These are phyloP conservation scores for Dysdera silvatica DNA, from an alignment of 1,140 invertebrate genomes.

Conservation along the genomic window DNA sequence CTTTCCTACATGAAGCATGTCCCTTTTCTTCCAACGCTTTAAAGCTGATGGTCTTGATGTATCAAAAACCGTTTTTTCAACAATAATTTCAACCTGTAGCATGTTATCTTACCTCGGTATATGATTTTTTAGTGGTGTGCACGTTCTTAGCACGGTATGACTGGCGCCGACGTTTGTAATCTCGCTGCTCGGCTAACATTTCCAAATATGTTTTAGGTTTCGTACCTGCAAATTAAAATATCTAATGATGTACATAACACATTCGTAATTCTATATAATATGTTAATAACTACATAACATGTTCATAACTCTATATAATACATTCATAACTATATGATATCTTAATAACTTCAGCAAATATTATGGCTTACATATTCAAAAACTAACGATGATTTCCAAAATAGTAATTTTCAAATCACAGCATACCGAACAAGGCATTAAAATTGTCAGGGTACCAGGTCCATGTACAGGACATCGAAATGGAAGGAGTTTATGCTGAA, in stretches of 20 bases:
- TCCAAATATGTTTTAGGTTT: conserved; percentile 36
- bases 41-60: not conserved
- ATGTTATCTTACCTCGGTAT: conserved; percentile 40
- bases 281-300: too few relatives aligned
- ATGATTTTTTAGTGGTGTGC: conserved; percentile 43
- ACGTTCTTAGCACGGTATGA: conserved; percentile 44
- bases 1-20: too few relatives aligned
- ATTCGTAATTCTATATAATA: not conserved
- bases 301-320: too few relatives aligned
- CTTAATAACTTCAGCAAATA: not conserved
- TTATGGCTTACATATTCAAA: not conserved
- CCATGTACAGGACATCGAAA: too few relatives aligned
- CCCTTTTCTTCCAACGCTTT: too few relatives aligned
- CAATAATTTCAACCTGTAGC: not conserved
- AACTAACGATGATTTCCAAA: too few relatives aligned
- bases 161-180: conserved; percentile 41
- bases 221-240: not conserved
- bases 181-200: conserved; percentile 37
- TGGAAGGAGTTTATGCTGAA: too few relatives aligned
- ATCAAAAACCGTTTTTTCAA: not conserved
- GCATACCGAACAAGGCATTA: too few relatives aligned
- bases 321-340: conserved; percentile 18
- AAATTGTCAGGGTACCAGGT: too few relatives aligned
- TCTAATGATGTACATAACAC: conserved; percentile 10
- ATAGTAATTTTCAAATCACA: too few relatives aligned